Evolutionary conservation across 92 coral and sea anemone species (phyloP).

Genomic region (Palythoa heliodiscus): DNA sequence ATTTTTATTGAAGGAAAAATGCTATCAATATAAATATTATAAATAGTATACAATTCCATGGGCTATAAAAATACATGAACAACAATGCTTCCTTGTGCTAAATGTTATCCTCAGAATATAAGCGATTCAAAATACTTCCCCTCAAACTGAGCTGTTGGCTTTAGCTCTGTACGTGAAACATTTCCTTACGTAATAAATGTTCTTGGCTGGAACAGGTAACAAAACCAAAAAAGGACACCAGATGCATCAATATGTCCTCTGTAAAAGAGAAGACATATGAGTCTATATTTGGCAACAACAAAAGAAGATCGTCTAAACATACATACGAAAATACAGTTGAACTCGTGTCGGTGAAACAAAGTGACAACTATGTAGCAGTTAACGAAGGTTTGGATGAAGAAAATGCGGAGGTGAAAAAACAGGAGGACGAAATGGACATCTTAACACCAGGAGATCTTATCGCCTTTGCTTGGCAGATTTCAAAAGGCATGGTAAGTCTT

Average conservation of each 20-base stretch:
- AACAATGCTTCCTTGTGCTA: too few species aligned
- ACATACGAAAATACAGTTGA: constrained; percentile 29
- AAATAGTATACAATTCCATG: too few species aligned
- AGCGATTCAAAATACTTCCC: too few species aligned
- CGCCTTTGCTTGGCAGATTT: constrained; percentile 90
- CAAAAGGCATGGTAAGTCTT: constrained; percentile 78
- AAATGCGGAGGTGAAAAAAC: background rate
- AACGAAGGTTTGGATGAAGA: background rate
- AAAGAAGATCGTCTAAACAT: background rate
- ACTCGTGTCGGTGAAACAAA: constrained; percentile 1
- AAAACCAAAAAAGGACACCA: constrained; percentile 1
- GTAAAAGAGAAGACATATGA: background rate
- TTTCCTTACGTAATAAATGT: background rate
- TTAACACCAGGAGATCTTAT: constrained; percentile 78
- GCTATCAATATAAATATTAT: too few species aligned
- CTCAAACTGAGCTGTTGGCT: too few species aligned
- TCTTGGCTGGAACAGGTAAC: background rate
- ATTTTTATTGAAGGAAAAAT: too few species aligned
- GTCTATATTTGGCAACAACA: background rate
- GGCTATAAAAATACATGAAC: too few species aligned
- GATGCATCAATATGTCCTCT: constrained; percentile 19
- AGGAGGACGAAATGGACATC: constrained; percentile 42
- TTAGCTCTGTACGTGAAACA: background rate
- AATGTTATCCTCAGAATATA: too few species aligned
- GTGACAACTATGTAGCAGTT: background rate